These are phyloP conservation scores for Bursaphelenchus okinawaensis DNA, from an alignment of 2,888 invertebrate species.

Conservation along the genomic window DNA sequence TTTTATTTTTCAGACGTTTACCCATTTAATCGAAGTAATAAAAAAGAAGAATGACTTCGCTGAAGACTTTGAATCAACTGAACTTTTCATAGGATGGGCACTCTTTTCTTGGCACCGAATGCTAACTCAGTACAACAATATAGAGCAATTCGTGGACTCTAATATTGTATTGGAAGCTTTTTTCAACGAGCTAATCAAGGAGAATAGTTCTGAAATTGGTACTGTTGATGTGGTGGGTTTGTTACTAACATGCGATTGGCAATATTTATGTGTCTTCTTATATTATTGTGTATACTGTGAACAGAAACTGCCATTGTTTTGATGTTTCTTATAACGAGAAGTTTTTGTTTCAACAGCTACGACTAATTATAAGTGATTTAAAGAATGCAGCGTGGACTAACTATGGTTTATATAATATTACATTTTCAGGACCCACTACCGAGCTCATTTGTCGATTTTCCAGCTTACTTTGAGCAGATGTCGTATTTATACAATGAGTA, in stretches of 20 bases:
- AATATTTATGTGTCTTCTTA: no score
- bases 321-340: no score
- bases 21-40: neutral
- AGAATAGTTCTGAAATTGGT: neutral
- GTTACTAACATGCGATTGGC: no score
- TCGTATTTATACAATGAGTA: neutral
- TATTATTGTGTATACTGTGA: no score
- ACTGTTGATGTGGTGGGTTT: neutral
- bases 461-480: neutral
- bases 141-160: neutral
- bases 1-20: neutral
- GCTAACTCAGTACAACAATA: neutral
- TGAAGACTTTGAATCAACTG: neutral
- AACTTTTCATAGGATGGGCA: neutral
- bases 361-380: no score
- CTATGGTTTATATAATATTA: no score
- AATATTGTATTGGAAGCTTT: neutral
- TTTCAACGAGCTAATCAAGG: neutral
- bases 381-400: no score
- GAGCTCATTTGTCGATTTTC: neutral
- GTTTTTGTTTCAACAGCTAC: no score
- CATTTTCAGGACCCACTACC: neutral
- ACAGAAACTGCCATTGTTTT: no score
- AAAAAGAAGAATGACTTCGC: neutral
- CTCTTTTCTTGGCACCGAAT: neutral